A percentile compares a stretch with the other conserved stretches of the same genome.
Conservation (phyloP, 2,113 vertebrate species). For the Indri indri region DNA sequence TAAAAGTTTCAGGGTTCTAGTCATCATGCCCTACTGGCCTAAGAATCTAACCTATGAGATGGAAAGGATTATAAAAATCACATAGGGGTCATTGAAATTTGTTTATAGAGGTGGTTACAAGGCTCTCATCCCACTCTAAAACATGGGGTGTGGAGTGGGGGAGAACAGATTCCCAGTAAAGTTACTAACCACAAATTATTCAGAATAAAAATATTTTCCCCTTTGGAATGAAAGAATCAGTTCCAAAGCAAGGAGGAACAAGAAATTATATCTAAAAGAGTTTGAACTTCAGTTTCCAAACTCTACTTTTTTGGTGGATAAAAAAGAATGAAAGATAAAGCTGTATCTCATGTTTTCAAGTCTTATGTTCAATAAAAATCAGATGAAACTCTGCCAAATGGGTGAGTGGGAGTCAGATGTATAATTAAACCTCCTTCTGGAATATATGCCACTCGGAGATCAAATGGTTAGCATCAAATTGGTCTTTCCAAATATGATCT, state of each 20-base stretch:
- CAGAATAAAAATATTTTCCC: background rate
- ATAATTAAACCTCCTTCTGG: slow-evolving; percentile 82
- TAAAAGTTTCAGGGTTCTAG: too few relatives aligned
- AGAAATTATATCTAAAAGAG: background rate
- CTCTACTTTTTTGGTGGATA: slow-evolving; percentile 53
- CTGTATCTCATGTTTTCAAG: slow-evolving; percentile 57
- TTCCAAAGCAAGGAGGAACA: slow-evolving; percentile 32
- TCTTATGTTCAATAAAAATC: slow-evolving; percentile 77
- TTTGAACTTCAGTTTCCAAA: slow-evolving; percentile 57
- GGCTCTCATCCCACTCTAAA: background rate
- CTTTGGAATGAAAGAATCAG: slow-evolving; percentile 20
- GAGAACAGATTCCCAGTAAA: background rate
- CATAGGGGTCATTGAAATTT: too few relatives aligned
- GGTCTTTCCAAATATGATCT: slow-evolving; percentile 73
- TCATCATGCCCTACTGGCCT: too few relatives aligned
- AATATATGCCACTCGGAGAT: slow-evolving; percentile 65
- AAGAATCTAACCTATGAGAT: too few relatives aligned
- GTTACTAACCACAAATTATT: background rate
- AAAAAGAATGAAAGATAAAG: slow-evolving; percentile 76
- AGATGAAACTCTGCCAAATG: slow-evolving; percentile 76
- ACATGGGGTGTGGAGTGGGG: background rate
- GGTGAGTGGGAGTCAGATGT: slow-evolving; percentile 77
- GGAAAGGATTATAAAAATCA: too few relatives aligned
- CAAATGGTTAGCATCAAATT: slow-evolving; percentile 65
- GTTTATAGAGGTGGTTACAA: too few relatives aligned